Conservation (phyloP, 2,113 vertebrate genomes). For the Catharus bicknelli region DNA sequence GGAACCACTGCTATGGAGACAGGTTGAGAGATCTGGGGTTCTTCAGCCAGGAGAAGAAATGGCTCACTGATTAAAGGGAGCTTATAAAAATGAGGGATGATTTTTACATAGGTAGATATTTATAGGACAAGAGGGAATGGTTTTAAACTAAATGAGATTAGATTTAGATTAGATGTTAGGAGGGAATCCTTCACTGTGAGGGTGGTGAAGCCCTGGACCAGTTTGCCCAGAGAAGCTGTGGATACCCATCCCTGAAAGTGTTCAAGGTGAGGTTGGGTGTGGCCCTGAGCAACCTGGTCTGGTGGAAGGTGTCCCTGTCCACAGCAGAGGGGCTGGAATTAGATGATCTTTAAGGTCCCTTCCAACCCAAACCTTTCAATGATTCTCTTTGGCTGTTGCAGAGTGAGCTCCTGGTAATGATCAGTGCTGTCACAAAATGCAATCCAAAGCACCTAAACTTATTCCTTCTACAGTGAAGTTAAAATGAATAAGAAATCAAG, state of each 20-base stretch:
- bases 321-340: not conserved
- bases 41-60: not conserved
- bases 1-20: not conserved
- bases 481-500: slow-evolving; percentile 48
- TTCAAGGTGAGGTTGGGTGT: not conserved
- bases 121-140: not conserved
- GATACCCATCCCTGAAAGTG: not conserved
- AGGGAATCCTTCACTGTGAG: not conserved
- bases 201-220: not conserved
- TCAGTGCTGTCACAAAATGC: not conserved
- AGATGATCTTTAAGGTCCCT: not conserved
- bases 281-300: not conserved
- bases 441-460: not conserved
- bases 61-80: not conserved
- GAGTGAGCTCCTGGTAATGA: not conserved
- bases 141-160: not conserved
- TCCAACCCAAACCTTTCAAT: not conserved
- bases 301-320: not conserved
- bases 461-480: not conserved
- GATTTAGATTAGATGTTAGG: not conserved
- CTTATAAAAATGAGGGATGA: not conserved
- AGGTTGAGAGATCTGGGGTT: not conserved
- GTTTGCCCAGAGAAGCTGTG: not conserved
- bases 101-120: not conserved
- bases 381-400: not conserved